A percentile compares a stretch with the other conserved stretches of the same genome.
Conservation (phyloP, 1,140 invertebrate genomes). For the Adoxophyes honmai region DNA sequence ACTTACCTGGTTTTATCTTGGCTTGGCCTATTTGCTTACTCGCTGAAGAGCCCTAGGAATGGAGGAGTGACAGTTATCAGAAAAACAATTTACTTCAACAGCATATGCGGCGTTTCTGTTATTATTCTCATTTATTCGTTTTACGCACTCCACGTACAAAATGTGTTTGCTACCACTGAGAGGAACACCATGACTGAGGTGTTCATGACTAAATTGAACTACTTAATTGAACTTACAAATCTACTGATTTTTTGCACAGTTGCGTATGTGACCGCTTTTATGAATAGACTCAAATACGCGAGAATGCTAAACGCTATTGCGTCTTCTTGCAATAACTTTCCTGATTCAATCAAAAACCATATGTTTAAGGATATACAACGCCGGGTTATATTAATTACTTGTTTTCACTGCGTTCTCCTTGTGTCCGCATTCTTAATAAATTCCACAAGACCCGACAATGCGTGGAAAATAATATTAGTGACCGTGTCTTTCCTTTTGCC, state of each 20-base stretch:
- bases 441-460: conserved; percentile 30
- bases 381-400: conserved; percentile 27
- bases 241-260: conserved; percentile 33
- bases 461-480: conserved; percentile 50
- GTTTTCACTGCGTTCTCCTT: conserved; percentile 21
- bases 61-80: conserved; percentile 29
- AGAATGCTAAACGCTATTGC: conserved; percentile 42
- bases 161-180: conserved; percentile 34
- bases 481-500: conserved; percentile 43
- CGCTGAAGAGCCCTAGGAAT: conserved; percentile 36
- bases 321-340: conserved; percentile 29
- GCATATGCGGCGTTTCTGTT: conserved; percentile 34
- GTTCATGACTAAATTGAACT: conserved; percentile 50
- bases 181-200: conserved; percentile 34
- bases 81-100: conserved; percentile 50
- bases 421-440: conserved; percentile 38
- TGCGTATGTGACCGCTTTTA: conserved; percentile 38
- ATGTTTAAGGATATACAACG: conserved; percentile 29
- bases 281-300: conserved; percentile 39
- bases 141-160: conserved; percentile 32
- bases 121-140: conserved; percentile 34
- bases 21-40: conserved; percentile 48
- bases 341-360: conserved; percentile 22
- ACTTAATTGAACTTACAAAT: conserved; percentile 40
- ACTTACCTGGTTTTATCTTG: conserved; percentile 39